These are phyloP conservation scores for Phrynocephalus guinanensis DNA, from an alignment of 2,797 vertebrate genomes.

Conservation along the genomic window DNA sequence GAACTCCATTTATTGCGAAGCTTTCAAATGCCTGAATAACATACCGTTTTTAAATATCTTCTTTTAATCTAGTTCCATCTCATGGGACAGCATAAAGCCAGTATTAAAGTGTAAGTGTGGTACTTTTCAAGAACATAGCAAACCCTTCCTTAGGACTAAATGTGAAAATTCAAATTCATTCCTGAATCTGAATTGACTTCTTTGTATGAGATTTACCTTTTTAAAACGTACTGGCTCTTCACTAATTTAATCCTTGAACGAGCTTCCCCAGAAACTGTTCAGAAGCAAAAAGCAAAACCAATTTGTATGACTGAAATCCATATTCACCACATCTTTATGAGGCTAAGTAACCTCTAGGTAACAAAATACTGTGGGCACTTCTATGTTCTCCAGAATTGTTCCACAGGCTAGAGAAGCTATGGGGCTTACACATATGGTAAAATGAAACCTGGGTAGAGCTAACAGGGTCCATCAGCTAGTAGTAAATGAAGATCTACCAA, in stretches of 20 bases:
- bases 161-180: not conserved
- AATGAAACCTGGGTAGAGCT: not conserved
- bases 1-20: slow-evolving; percentile 39
- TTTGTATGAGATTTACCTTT: not conserved
- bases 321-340: not conserved
- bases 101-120: slow-evolving; percentile 26
- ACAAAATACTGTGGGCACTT: not conserved
- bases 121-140: slow-evolving; percentile 11
- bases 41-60: not conserved
- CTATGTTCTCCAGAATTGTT: not conserved
- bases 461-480: not conserved
- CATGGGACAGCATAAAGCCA: slow-evolving; percentile 14
- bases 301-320: not conserved
- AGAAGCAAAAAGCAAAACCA: not conserved
- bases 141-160: not conserved
- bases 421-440: not conserved
- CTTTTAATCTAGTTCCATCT: slow-evolving; percentile 16
- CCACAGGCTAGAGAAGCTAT: not conserved
- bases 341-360: not conserved
- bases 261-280: not conserved
- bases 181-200: not conserved
- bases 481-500: not conserved
- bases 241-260: not conserved
- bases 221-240: not conserved
- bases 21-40: slow-evolving; percentile 40